Conservation (phyloP, 2,113 vertebrate species). For the Rhinolophus sinicus region DNA sequence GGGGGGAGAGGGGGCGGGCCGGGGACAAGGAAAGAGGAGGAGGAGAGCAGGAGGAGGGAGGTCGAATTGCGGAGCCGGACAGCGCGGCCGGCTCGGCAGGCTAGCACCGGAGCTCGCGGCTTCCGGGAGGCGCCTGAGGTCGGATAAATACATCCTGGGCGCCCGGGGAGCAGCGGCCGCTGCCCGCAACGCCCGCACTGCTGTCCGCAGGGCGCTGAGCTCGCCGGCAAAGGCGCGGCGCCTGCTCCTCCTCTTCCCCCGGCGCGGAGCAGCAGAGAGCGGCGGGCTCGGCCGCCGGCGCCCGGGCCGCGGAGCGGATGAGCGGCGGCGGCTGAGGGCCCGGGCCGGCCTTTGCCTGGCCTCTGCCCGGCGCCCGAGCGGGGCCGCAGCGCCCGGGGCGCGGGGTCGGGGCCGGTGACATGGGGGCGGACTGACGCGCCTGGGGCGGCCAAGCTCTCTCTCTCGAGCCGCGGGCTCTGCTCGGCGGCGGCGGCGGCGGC, state of each 20-base stretch:
- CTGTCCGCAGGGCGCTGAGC: neutral
- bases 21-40: neutral
- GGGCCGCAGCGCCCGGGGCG: slow-evolving; percentile 75
- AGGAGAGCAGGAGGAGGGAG: neutral
- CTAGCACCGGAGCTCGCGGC: slow-evolving; percentile 53
- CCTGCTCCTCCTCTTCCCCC: slow-evolving; percentile 37
- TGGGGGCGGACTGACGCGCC: slow-evolving; percentile 69
- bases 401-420: slow-evolving; percentile 60
- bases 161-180: neutral
- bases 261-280: slow-evolving; percentile 30
- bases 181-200: neutral
- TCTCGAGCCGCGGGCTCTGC: slow-evolving; percentile 25
- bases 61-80: neutral
- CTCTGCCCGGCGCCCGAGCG: slow-evolving; percentile 43
- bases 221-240: neutral
- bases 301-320: slow-evolving; percentile 61
- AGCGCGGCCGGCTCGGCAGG: slow-evolving; percentile 59
- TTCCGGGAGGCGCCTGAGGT: slow-evolving; percentile 73
- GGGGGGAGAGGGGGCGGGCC: slow-evolving; percentile 66
- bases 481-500: slow-evolving; percentile 27
- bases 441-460: neutral
- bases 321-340: slow-evolving; percentile 64
- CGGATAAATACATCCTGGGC: neutral
- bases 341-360: slow-evolving; percentile 30
- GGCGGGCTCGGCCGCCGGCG: slow-evolving; percentile 16